A percentile compares a stretch with the other conserved stretches of the same genome.
Evolutionary conservation across 2,797 vertebrate genomes (phyloP).

Genomic region (Sylvia borin): DNA sequence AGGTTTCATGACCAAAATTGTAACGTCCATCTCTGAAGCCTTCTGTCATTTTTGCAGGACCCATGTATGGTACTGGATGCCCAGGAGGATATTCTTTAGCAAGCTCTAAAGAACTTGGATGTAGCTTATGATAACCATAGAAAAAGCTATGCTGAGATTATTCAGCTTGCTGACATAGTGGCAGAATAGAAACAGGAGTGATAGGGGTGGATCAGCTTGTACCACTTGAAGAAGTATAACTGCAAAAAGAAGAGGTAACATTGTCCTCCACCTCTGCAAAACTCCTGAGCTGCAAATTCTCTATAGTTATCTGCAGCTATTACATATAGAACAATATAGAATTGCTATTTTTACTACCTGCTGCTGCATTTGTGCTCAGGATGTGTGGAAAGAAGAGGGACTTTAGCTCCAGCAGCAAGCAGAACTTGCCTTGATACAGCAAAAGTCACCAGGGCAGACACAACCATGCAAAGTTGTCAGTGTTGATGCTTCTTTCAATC

Average conservation of each 20-base stretch:
- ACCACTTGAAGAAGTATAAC: neutral
- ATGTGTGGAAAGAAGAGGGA: neutral
- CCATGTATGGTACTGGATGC: fast-evolving
- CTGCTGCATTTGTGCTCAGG: neutral
- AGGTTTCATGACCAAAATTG: neutral
- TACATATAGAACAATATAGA: neutral
- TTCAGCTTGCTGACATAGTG: neutral
- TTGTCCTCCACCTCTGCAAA: neutral
- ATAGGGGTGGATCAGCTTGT: neutral
- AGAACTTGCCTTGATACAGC: neutral
- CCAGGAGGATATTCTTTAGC: neutral
- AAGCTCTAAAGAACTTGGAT: neutral
- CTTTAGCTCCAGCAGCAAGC: neutral
- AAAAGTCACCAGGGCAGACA: neutral
- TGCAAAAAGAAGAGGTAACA: neutral
- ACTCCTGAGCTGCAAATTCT: neutral
- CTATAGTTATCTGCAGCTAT: neutral
- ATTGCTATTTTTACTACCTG: neutral
- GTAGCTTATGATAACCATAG: neutral
- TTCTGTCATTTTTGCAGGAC: neutral
- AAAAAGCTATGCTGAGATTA: neutral
- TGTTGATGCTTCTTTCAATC: neutral
- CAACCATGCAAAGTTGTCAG: neutral
- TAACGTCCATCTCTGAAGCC: neutral
- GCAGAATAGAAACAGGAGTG: neutral